Evolutionary conservation across 2,888 invertebrate species (phyloP).

Genomic region (Tanypteryx hageni): DNA sequence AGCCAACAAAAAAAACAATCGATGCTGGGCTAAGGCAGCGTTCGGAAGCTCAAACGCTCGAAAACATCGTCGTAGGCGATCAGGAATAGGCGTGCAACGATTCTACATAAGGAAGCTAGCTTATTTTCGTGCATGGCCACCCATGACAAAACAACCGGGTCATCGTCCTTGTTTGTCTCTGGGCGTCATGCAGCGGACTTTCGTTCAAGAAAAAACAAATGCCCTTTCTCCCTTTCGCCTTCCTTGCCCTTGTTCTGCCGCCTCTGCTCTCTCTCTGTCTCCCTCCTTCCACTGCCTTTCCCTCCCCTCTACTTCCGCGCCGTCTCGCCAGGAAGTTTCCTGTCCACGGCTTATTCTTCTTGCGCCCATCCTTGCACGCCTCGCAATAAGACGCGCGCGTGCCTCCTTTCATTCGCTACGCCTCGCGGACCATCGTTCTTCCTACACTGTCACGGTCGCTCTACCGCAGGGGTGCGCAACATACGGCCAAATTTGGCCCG

Average conservation of each 20-base stretch:
- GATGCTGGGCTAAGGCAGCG: too few species aligned
- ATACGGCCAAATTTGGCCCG: too few species aligned
- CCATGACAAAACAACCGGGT: not conserved
- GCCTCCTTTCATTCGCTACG: conserved; percentile 18
- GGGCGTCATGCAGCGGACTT: not conserved
- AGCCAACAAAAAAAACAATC: too few species aligned
- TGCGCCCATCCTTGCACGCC: not conserved
- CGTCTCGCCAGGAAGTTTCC: not conserved
- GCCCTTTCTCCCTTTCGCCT: not conserved
- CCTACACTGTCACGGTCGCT: not conserved
- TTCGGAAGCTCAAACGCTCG: too few species aligned
- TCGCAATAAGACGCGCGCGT: not conserved
- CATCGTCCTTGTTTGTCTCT: not conserved
- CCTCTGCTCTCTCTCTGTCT: not conserved
- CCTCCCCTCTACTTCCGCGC: not conserved
- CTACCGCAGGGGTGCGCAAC: too few species aligned
- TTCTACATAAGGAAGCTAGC: not conserved
- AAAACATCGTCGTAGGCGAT: too few species aligned
- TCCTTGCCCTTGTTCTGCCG: not conserved
- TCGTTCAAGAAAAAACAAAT: not conserved
- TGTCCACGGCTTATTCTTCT: not conserved
- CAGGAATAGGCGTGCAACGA: too few species aligned
- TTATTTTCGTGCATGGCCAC: not conserved
- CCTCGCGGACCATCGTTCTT: not conserved
- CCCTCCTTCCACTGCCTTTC: not conserved